phyloP scores from a whole-genome alignment of 1,140 invertebrate genomes.

The Rhopalosiphum maidis region DNA sequence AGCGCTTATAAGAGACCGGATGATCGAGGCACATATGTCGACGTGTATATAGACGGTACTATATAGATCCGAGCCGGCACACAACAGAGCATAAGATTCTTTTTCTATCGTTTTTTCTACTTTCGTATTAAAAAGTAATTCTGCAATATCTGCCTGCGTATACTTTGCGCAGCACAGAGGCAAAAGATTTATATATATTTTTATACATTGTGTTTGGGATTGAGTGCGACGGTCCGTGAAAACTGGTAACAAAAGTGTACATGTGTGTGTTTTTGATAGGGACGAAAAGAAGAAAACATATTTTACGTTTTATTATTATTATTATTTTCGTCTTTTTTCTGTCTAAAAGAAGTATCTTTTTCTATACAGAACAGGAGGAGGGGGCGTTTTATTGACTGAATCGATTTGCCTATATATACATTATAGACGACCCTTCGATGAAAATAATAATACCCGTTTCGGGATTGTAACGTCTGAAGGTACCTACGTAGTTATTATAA shows the following conservation, averaged over 20 bases:
- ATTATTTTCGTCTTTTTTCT: slow-evolving; percentile 6
- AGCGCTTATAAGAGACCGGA: slow-evolving; percentile 45
- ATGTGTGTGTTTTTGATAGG: slow-evolving; percentile 26
- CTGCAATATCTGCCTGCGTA: slow-evolving; percentile 22
- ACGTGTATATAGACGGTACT: not conserved
- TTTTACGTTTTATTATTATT: slow-evolving; percentile 47
- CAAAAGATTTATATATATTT: slow-evolving; percentile 24
- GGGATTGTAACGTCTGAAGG: not conserved
- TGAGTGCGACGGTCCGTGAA: slow-evolving; percentile 48
- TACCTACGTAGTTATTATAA: not conserved
- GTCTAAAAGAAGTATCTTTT: slow-evolving; percentile 47
- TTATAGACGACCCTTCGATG: slow-evolving; percentile 16
- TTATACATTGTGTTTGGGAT: slow-evolving; percentile 54
- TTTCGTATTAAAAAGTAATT: slow-evolving; percentile 53
- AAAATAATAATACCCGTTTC: slow-evolving; percentile 25
- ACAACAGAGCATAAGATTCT: slow-evolving; percentile 11
- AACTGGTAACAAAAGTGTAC: slow-evolving; percentile 49
- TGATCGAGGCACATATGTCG: not conserved
- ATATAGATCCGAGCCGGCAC: not conserved
- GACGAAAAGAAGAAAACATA: slow-evolving; percentile 27
- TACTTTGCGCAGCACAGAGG: not conserved
- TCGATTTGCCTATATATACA: slow-evolving; percentile 20
- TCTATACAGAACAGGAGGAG: not conserved
- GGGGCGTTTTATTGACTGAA: slow-evolving; percentile 48
- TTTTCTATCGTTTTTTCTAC: slow-evolving; percentile 8